Conservation (phyloP, 2,888 invertebrate genomes). For the Torymus texanus region DNA sequence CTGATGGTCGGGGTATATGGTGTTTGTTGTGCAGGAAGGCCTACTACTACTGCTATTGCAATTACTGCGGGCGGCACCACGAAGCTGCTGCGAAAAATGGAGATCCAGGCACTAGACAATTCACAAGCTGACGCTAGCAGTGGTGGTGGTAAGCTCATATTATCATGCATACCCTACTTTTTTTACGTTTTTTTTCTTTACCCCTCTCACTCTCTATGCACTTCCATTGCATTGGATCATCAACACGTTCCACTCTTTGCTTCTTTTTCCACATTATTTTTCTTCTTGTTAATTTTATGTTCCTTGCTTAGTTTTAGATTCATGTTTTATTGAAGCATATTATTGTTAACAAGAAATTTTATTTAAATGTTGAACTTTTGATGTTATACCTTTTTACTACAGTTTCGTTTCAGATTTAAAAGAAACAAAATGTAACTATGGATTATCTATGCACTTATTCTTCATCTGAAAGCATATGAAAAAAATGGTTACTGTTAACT, state of each 20-base stretch:
- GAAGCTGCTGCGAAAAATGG: constrained; percentile 72
- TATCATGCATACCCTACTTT: constrained; percentile 55
- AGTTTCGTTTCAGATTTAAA: too few relatives aligned
- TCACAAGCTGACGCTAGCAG: constrained; percentile 69
- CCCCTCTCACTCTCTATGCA: constrained; percentile 11
- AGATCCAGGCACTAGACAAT: constrained; percentile 73
- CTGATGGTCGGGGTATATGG: constrained; percentile 70
- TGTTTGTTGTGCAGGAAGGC: constrained; percentile 72
- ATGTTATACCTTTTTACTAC: too few relatives aligned
- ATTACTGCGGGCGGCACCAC: constrained; percentile 63
- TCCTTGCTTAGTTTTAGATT: too few relatives aligned
- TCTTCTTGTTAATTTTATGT: not conserved
- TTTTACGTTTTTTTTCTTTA: constrained; percentile 35
- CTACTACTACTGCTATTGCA: constrained; percentile 70
- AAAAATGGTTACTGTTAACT: too few relatives aligned
- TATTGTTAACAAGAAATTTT: too few relatives aligned
- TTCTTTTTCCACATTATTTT: constrained; percentile 48
- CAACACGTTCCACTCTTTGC: constrained; percentile 1
- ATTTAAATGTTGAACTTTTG: too few relatives aligned
- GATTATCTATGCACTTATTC: too few relatives aligned
- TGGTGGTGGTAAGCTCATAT: constrained; percentile 72
- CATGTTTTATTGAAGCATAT: too few relatives aligned
- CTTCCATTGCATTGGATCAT: not conserved
- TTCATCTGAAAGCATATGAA: too few relatives aligned
- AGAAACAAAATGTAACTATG: too few relatives aligned